These are phyloP conservation scores for Dascillus cervinus DNA, from an alignment of 2,888 invertebrate species.

Conservation along the genomic window DNA sequence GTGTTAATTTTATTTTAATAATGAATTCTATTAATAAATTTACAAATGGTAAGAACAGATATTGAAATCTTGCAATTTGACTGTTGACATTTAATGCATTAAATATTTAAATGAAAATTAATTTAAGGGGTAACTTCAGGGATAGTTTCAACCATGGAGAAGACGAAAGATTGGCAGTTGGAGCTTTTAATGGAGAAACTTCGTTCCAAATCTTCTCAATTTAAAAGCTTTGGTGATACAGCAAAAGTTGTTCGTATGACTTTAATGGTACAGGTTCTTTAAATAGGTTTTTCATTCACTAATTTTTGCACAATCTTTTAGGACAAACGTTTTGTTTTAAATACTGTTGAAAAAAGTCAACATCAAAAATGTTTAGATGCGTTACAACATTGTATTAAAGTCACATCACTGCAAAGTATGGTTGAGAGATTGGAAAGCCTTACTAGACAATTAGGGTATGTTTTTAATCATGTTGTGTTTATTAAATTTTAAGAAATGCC, in stretches of 20 bases:
- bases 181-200: slow-evolving; percentile 89
- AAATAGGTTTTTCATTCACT: slow-evolving; percentile 15
- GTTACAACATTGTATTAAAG: slow-evolving; percentile 89
- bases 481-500: slow-evolving; percentile 3
- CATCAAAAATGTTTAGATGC: slow-evolving; percentile 87
- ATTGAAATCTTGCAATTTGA: slow-evolving; percentile 2
- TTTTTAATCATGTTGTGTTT: not conserved
- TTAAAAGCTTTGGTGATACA: slow-evolving; percentile 75
- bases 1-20: too few relatives aligned
- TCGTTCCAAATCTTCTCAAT: slow-evolving; percentile 73
- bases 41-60: slow-evolving; percentile 6
- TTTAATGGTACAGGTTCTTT: slow-evolving; percentile 56
- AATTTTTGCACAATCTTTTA: slow-evolving; percentile 33
- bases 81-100: slow-evolving; percentile 6
- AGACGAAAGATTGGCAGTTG: slow-evolving; percentile 68
- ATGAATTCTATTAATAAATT: slow-evolving; percentile 6
- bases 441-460: slow-evolving; percentile 76
- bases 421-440: slow-evolving; percentile 87
- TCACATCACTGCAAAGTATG: slow-evolving; percentile 83
- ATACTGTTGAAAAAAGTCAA: slow-evolving; percentile 75
- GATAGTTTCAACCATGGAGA: slow-evolving; percentile 39
- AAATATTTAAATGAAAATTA: slow-evolving; percentile 4
- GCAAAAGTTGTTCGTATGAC: slow-evolving; percentile 84
- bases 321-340: slow-evolving; percentile 86
- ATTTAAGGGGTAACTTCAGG: slow-evolving; percentile 5